Percentiles rank a stretch among this genome's conserved stretches.
Evolutionary conservation across 2,113 vertebrate genomes (phyloP).

Genomic region (Jacana jacana): DNA sequence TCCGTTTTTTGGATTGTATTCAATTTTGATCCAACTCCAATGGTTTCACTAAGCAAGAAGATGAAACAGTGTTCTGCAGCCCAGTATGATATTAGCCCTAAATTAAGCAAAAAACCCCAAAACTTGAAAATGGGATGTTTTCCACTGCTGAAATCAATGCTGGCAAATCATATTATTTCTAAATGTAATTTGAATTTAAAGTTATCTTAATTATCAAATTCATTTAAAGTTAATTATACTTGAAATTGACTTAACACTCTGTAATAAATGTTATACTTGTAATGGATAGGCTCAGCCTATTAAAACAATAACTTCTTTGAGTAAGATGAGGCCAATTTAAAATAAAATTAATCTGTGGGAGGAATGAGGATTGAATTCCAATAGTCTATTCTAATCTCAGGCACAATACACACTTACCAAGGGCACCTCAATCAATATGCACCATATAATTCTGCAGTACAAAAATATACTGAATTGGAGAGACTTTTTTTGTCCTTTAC

Average conservation of each 20-base stretch:
- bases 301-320: constrained; percentile 51
- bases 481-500: neutral
- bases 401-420: neutral
- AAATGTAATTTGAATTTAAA: constrained; percentile 43
- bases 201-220: constrained; percentile 51
- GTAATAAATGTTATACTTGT: constrained; percentile 52
- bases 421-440: neutral
- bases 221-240: constrained; percentile 44
- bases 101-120: neutral
- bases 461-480: neutral
- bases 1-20: neutral
- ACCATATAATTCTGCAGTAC: neutral
- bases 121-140: neutral
- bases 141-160: neutral
- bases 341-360: constrained; percentile 40
- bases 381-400: neutral
- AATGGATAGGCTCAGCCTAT: constrained; percentile 5
- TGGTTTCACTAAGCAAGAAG: neutral
- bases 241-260: constrained; percentile 45
- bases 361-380: constrained; percentile 32
- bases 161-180: neutral
- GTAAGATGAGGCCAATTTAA: constrained; percentile 28
- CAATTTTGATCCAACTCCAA: neutral
- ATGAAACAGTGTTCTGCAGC: neutral
- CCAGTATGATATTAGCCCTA: neutral